Conservation (phyloP, 2,888 invertebrate species). For the Ophion ventricosus region DNA sequence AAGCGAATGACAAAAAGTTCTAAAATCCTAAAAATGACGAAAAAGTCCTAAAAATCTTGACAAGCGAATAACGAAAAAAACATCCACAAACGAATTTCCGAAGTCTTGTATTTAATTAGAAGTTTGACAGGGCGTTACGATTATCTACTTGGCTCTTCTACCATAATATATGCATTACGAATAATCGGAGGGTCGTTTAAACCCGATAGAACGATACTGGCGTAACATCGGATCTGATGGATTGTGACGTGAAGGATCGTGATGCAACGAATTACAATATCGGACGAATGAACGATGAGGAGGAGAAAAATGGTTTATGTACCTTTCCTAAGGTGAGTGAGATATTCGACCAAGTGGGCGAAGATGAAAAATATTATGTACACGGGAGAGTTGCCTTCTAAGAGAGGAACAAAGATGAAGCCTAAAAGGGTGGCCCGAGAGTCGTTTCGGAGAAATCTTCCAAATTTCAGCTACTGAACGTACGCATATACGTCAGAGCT, state of each 20-base stretch:
- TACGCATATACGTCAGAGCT: conserved; percentile 19
- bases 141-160: background rate
- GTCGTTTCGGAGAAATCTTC: conserved; percentile 56
- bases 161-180: conserved; percentile 3
- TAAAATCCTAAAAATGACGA: background rate
- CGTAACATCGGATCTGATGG: conserved; percentile 7
- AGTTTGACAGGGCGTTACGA: background rate
- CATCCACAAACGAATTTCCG: no score
- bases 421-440: conserved; percentile 34
- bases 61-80: no score
- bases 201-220: conserved; percentile 16
- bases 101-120: background rate
- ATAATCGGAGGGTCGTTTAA: conserved; percentile 6
- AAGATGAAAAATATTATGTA: conserved; percentile 43
- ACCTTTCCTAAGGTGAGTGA: conserved; percentile 19
- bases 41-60: no score
- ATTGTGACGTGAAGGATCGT: conserved; percentile 14
- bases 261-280: conserved; percentile 57
- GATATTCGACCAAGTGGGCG: conserved; percentile 42
- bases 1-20: no score
- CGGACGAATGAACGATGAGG: conserved; percentile 36
- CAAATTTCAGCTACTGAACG: conserved; percentile 69
- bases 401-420: conserved; percentile 52
- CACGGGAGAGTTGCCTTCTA: conserved; percentile 11
- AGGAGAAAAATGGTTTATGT: conserved; percentile 37